Percentiles rank a stretch among this genome's conserved stretches.
These are phyloP conservation scores for Eulithis prunata DNA, from an alignment of 2,888 invertebrate genomes.

Conservation along the genomic window DNA sequence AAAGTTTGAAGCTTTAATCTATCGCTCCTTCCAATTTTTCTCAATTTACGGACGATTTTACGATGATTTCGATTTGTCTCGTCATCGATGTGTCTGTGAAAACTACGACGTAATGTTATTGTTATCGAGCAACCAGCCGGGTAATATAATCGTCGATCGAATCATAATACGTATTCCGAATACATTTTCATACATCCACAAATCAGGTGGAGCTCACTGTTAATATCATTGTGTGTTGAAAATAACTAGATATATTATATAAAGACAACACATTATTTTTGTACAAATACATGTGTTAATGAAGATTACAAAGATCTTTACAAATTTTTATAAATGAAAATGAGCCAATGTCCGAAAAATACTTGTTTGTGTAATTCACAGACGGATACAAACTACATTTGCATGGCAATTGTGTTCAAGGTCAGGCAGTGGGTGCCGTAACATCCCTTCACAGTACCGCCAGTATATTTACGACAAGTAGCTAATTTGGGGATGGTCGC, in stretches of 20 bases:
- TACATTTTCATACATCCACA: no score
- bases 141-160: no score
- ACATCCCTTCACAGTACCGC: conserved; percentile 8
- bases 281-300: no score
- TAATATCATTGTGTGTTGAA: no score
- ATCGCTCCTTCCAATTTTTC: no score
- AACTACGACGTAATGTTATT: conserved; percentile 2
- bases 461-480: conserved; percentile 14
- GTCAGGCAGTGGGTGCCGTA: conserved; percentile 20
- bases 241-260: no score
- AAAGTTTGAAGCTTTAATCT: no score
- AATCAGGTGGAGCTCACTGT: no score
- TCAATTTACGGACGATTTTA: background rate
- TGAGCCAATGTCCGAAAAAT: conserved; percentile 9
- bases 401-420: conserved; percentile 39
- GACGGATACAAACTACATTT: conserved; percentile 38
- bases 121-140: background rate
- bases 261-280: no score
- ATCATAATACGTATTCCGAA: no score
- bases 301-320: conserved; percentile 1
- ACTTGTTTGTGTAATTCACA: conserved; percentile 23
- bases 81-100: background rate
- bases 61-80: background rate
- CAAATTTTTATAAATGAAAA: conserved; percentile 7
- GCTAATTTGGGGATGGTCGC: conserved; percentile 16